Base-by-base conservation (phyloP, 2,888 invertebrate species). In the Eristalis tenax region DNA sequence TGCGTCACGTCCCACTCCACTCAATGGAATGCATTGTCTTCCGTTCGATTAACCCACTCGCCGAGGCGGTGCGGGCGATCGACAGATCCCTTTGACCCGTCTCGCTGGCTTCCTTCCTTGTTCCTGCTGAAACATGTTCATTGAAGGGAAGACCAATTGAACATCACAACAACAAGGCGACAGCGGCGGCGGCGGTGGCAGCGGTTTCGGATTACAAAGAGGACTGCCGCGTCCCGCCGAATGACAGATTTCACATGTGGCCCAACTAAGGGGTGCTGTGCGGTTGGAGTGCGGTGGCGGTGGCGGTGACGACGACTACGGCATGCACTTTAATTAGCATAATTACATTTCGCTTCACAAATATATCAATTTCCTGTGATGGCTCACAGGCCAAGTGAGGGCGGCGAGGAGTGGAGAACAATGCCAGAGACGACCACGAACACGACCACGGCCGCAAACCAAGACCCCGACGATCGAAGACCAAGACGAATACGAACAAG, bases 281-380 rank as follows among this genome's bases (percentile, higher is more conserved):
- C 26, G 26, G 26, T 26, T 57, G 35, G 35, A 50, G 59, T 23
- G 63, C 56, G 32, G 32, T 10, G 32, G 32, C 10, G 32, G 32
- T 69, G 74, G 69, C 64, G 23, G 66, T 79, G 57, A 63, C 59
- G 43, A 28, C 57, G 56, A 22, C 23, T 32, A 80, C 66, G 79
- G 61, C 59, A 83, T 79, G 75, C 78, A 86, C 74, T 83, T 79
- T 74, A 86, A 83, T 86, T 82, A 83, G 83, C 86, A 86, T 86
- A 83, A 83, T 78, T 82, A 57, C 63, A 57, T 64, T 66, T 65
- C 43, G 74, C 68, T 40, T 73, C 15, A 69, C 73, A 70, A 82
- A 74, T 75, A 86, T 78, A 82, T 77, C 70, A 75, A 83, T 83
- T 86, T 86, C 86, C 86, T 86, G 86, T 71, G 69, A 76, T 50